Evolutionary conservation across 2,797 vertebrate species (phyloP), one percentile per base, ranked within the genome.

Genomic region (Emydoidea blandingii): DNA sequence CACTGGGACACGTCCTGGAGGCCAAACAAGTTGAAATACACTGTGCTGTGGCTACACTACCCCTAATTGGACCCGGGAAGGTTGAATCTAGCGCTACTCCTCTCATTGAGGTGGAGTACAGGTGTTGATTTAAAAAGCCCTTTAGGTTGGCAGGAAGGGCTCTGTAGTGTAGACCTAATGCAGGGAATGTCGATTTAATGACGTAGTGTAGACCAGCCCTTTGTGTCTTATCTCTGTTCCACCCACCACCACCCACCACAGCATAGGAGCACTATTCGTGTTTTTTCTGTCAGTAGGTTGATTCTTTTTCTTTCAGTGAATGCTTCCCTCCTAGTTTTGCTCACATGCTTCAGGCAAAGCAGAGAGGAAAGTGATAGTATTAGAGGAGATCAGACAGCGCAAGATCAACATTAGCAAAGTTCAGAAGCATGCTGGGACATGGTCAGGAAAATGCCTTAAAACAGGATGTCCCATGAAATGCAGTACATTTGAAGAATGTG

Each of bases 401-500:
- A 80, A 88, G 85, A 92, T 79, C 72, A 84, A 2, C 18, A 12
- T 81, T 88, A 81, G 47, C 18, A 1, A 83, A 68, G 62, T 94
- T 88, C 62, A 82, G 78, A 81, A 89, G 54, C 1, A 7, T 95
- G 56, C 50, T 93, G 94, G 90, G 87, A 92, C 3, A 0, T 21
- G 37, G 68, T 91, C 90, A 96, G 90, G 89, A 94, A 95, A 97
- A 95, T 53, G 23, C 62, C 80, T 85, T 95, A 93, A 79, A 91
- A 78, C 87, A 84, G 89, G 81, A 88, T 78, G 92, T 93, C 56
- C 84, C 83, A 86, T 78, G 89, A 93, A 94, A 90, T 23, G 53
- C 82, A 88, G 62, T 62, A 57, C 80, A 6, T 68, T 89, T 83
- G 81, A 88, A 87, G 91, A 85, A 68, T n/a, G 85, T 68, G 56